phyloP scores from a whole-genome alignment of 2,888 invertebrate species.

The Hesperia comma region DNA sequence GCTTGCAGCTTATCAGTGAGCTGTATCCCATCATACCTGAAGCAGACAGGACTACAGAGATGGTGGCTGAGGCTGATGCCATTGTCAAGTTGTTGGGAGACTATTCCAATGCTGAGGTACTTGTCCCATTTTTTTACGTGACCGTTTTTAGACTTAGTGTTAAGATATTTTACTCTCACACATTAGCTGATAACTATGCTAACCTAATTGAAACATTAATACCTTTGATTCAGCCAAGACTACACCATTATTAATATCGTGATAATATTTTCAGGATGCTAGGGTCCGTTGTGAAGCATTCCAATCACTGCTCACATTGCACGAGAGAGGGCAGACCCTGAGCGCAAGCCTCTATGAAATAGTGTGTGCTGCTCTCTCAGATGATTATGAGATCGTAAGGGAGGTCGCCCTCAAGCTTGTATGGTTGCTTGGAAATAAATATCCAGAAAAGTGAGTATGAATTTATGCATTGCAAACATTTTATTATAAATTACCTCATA shows the following conservation, averaged over 20 bases:
- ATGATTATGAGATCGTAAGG: constrained; percentile 97
- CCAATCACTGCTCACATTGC: constrained; percentile 91
- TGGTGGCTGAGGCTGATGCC: constrained; percentile 83
- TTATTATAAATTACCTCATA: too few species aligned
- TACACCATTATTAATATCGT: too few species aligned
- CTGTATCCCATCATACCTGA: constrained; percentile 85
- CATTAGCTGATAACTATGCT: too few species aligned
- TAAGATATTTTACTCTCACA: too few species aligned
- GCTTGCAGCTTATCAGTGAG: constrained; percentile 91
- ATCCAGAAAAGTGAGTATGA: constrained; percentile 90
- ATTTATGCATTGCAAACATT: background rate
- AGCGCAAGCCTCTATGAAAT: constrained; percentile 86
- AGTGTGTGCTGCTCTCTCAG: constrained; percentile 90
- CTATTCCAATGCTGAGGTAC: constrained; percentile 90
- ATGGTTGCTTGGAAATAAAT: constrained; percentile 92
- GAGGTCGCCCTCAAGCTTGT: constrained; percentile 93
- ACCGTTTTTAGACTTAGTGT: background rate
- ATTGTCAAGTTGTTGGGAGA: constrained; percentile 90
- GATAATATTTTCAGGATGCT: constrained; percentile 86
- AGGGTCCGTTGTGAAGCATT: constrained; percentile 95
- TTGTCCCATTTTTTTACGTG: background rate
- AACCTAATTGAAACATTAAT: too few species aligned
- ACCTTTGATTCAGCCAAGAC: too few species aligned
- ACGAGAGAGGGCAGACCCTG: constrained; percentile 92
- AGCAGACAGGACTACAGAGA: constrained; percentile 71